Evolutionary conservation across 2,797 vertebrate species (phyloP).

Genomic region (Simalia tracyae): DNA sequence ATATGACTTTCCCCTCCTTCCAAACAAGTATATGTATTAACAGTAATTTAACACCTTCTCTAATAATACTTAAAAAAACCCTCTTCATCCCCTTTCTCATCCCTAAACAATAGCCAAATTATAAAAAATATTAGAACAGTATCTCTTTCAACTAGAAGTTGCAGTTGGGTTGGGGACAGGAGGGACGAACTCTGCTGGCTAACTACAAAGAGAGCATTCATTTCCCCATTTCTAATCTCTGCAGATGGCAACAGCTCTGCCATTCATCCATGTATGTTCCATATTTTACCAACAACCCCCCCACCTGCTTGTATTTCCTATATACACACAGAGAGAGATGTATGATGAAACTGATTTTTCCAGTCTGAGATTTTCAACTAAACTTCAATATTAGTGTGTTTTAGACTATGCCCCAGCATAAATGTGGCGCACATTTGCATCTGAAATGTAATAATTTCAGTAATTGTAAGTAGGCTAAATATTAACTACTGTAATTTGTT

Average conservation of each 20-base stretch:
- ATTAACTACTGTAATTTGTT: not conserved
- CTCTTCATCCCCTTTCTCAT: too few relatives aligned
- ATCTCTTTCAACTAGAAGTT: not conserved
- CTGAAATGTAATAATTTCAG: not conserved
- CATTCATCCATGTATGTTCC: not conserved
- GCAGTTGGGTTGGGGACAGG: not conserved
- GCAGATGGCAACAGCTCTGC: not conserved
- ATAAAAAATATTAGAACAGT: not conserved
- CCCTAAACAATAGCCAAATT: too few relatives aligned
- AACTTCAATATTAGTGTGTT: not conserved
- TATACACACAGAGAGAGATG: not conserved
- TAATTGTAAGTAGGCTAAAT: not conserved
- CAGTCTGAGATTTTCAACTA: not conserved
- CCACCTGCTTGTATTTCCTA: not conserved
- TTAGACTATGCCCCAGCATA: not conserved
- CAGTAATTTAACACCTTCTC: too few relatives aligned
- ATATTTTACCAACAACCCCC: not conserved
- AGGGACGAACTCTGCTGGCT: not conserved
- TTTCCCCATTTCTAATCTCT: not conserved
- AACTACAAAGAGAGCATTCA: not conserved
- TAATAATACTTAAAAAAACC: too few relatives aligned
- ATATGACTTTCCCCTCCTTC: too few relatives aligned
- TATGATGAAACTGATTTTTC: not conserved
- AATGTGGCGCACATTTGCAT: not conserved
- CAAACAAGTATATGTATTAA: too few relatives aligned